Base-by-base conservation (phyloP, 1,140 invertebrate genomes). In the Drosophila ficusphila region DNA sequence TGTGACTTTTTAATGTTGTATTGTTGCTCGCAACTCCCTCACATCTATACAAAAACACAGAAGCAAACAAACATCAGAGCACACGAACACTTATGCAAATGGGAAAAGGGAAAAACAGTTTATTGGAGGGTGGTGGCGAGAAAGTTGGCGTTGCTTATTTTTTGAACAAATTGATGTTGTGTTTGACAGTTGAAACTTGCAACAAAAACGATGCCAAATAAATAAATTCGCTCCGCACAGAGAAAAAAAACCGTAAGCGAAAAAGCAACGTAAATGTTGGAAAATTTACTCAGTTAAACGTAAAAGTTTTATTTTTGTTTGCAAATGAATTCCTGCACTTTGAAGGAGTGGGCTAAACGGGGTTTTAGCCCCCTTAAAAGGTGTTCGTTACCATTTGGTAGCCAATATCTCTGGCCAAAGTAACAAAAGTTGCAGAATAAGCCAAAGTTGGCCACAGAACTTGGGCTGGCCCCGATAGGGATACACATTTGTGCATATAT, bases 181-280 rank as follows among this genome's bases (percentile, higher is more conserved):
- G 86, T 90, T 89, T 89, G 86, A 89, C 86, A 89, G 86, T 89
- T 90, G 62, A 90, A 90, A 89, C 81, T 86, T 90, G 73, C 81
- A 78, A 85, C 73, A 89, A 89, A 89, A 86, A 85, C 81, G 57
- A 85, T 42, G 57, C 51, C 64, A 70, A 86, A 89, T 86, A 89
- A 85, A 89, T 76, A 89, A 85, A 79, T 86, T 77, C 51, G 76
- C 53, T 29, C 41, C 54, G n/a, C 36, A 19, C 33, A 34, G 23
- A 5, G 56, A 71, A 5, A 60, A 71, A 62, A 70, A 62, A 48
- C 29, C 11, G 12, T 52, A 44, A 21, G 39, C 25, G n/a, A 12
- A 14, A 33, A 62, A 62, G 36, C 39, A 42, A 47, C 54, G 47
- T 39, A 53, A 67, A 67, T 81, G 76, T 88, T 77, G 79, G 36